phyloP scores from a whole-genome alignment of 2,797 vertebrate genomes.

The Psittacula echo region DNA sequence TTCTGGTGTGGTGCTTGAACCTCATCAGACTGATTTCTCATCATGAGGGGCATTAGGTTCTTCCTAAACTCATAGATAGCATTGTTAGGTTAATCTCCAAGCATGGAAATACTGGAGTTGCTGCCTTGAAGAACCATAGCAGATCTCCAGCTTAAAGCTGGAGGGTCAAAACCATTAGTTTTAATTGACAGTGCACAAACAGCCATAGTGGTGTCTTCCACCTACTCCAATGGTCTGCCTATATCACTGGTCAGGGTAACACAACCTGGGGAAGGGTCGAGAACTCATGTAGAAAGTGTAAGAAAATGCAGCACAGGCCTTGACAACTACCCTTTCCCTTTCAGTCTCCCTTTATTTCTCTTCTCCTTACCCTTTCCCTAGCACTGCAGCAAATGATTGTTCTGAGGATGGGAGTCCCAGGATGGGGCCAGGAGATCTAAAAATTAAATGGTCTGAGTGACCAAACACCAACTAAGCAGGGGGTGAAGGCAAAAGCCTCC shows the following conservation, averaged over 20 bases:
- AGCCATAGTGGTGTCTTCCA: background rate
- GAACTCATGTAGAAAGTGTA: background rate
- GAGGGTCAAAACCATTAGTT: background rate
- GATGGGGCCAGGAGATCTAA: background rate
- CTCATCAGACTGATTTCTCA: background rate
- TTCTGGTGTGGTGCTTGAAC: background rate
- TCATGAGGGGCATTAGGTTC: background rate
- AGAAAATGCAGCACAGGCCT: background rate
- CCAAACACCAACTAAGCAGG: accelerated
- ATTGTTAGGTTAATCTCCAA: background rate
- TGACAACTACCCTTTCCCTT: background rate
- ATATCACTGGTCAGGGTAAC: background rate
- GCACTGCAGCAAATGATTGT: background rate
- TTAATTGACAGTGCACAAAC: background rate
- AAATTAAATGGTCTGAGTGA: background rate
- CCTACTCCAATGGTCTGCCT: background rate
- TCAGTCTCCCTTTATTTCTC: background rate
- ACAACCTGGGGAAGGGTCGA: background rate
- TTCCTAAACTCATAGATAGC: background rate
- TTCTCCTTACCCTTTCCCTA: background rate
- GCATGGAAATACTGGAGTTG: background rate
- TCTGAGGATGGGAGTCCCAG: background rate
- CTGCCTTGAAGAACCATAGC: background rate
- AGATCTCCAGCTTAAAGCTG: background rate
- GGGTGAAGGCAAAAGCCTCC: background rate